phyloP scores from a whole-genome alignment of 2,113 vertebrate genomes.

The Etheostoma cragini region DNA sequence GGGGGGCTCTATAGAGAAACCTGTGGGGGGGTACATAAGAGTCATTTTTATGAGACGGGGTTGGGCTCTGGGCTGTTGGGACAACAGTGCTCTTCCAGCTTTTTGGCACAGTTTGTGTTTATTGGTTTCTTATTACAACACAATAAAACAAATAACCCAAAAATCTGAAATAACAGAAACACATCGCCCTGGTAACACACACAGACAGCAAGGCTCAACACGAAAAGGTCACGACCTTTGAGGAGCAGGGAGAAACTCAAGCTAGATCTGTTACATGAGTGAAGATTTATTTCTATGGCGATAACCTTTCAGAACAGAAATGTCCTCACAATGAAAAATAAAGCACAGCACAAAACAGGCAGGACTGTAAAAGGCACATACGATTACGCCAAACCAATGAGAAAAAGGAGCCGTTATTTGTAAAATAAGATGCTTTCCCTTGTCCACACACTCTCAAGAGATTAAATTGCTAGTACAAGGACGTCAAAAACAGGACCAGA shows the following conservation, averaged over 20 bases:
- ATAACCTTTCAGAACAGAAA: constrained; percentile 12
- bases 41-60: too few species aligned
- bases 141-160: too few species aligned
- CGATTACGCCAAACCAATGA: background rate
- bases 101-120: too few species aligned
- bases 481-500: background rate
- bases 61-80: too few species aligned
- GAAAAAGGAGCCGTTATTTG: background rate
- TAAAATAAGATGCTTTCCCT: background rate
- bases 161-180: background rate
- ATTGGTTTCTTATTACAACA: too few species aligned
- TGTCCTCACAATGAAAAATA: background rate
- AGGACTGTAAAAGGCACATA: too few species aligned
- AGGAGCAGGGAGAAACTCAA: background rate
- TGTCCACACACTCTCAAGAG: background rate
- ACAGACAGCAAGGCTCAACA: background rate
- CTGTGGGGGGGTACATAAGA: too few species aligned
- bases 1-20: too few species aligned
- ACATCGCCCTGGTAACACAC: background rate
- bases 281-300: constrained; percentile 8
- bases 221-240: constrained; percentile 33
- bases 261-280: background rate
- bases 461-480: background rate
- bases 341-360: background rate
- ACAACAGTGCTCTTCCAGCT: too few species aligned